Evolutionary conservation across 2,888 invertebrate genomes (phyloP), one percentile per base, ranked within the genome.

Genomic region (Drosophila phalerata): DNA sequence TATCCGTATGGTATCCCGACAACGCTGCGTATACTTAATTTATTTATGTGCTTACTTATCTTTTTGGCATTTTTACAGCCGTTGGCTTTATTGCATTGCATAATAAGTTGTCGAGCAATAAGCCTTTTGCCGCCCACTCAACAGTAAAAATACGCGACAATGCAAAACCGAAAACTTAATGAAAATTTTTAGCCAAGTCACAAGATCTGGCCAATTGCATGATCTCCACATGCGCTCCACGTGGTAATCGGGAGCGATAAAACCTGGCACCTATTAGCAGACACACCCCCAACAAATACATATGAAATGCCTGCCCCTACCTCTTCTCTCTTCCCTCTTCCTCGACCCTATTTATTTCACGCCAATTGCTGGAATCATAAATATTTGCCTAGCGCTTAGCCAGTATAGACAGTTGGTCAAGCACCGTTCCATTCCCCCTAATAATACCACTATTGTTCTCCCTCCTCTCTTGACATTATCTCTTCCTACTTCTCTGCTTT

Each of bases 331-430:
- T 1, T 9, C 38, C 17, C 1, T 19, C 0, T 3, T 5, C n/a
- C 6, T 38, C 5, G 25, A 6, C 10, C 1, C 9, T 42, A n/a
- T 61, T 61, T 22, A 32, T 28, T 49, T 53, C 48, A 19, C 69
- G 52, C 52, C 73, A 61, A 60, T 64, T 67, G 73, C 48, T 34
- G 51, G 58, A 19, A 55, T 69, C 68, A 67, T 71, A 67, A 67
- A 74, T 74, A 79, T 69, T 80, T 80, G 81, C 77, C 53, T 70
- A 70, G 53, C 60, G 67, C 62, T 77, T 73, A 73, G 67, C 58
- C 76, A 66, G 43, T 51, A 72, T 66, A 75, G 60, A 55, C 60
- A 76, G 68, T 37, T 63, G 60, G 58, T 19, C 62, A 38, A 55
- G 52, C 28, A 40, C 19, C 25, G 34, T 37, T 22, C 11, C 32